These are phyloP conservation scores for Vespertilio murinus DNA, from an alignment of 2,797 vertebrate species.

Conservation along the genomic window DNA sequence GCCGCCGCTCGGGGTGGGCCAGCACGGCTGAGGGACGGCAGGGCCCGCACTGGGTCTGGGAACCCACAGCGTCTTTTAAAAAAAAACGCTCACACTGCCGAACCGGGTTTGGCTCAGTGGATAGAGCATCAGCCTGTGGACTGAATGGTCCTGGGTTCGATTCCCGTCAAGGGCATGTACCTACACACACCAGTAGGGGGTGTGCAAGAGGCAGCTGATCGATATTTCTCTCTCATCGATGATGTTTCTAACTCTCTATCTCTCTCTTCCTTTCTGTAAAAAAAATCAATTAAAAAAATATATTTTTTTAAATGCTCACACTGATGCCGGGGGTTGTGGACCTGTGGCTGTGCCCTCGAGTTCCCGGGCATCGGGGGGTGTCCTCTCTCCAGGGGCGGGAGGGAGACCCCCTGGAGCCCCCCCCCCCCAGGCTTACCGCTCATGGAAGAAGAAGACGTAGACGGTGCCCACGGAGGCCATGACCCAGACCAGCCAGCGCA, in stretches of 20 bases:
- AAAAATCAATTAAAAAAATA: too few relatives aligned
- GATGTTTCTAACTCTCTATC: too few relatives aligned
- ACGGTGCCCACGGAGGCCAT: constrained; percentile 93
- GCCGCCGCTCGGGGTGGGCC: not conserved
- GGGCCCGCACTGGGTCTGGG: not conserved
- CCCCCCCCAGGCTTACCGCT: constrained; percentile 85
- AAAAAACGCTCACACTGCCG: too few relatives aligned
- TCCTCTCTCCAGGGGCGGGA: not conserved
- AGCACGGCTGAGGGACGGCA: not conserved
- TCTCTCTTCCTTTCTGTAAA: too few relatives aligned
- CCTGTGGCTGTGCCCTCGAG: too few relatives aligned
- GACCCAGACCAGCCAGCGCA: constrained; percentile 98
- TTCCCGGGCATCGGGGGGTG: not conserved
- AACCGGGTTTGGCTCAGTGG: too few relatives aligned
- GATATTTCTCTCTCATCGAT: too few relatives aligned
- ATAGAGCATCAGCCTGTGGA: too few relatives aligned
- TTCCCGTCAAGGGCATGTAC: too few relatives aligned
- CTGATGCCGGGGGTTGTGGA: not conserved
- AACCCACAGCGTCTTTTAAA: not conserved
- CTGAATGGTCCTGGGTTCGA: too few relatives aligned
- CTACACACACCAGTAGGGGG: too few relatives aligned
- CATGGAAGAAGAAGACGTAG: constrained; percentile 97
- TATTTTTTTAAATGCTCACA: not conserved
- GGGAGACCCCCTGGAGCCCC: not conserved
- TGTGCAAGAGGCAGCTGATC: too few relatives aligned